Conservation (phyloP, 2,113 vertebrate genomes). For the Hemichromis elongatus region DNA sequence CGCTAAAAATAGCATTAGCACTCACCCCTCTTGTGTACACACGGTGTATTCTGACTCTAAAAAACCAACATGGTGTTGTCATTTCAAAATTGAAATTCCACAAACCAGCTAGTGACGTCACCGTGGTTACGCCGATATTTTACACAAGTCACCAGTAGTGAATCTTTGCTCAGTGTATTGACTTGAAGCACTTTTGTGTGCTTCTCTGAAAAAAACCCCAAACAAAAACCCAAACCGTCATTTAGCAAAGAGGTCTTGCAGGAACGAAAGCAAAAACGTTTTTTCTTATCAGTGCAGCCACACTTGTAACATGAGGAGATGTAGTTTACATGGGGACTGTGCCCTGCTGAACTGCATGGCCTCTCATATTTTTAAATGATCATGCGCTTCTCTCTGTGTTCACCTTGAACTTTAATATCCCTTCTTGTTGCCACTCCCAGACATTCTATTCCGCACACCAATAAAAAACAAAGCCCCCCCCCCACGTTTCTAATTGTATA, state of each 20-base stretch:
- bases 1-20: not conserved
- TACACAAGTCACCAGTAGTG: not conserved
- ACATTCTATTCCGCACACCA: not conserved
- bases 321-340: not conserved
- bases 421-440: not conserved
- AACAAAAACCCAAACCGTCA: not conserved
- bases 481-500: not conserved
- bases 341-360: not conserved
- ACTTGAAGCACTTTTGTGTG: not conserved
- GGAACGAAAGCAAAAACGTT: not conserved
- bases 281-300: not conserved
- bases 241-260: not conserved
- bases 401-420: constrained; percentile 29
- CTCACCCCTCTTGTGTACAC: not conserved
- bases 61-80: not conserved
- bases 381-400: not conserved
- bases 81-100: not conserved
- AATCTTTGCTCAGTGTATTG: not conserved
- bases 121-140: not conserved
- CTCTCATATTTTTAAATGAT: not conserved
- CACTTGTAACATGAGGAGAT: not conserved
- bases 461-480: not conserved
- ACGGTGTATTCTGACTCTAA: not conserved
- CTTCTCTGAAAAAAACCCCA: not conserved
- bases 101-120: not conserved